A percentile compares a stretch with the other conserved stretches of the same genome.
phyloP scores from a whole-genome alignment of 2,113 vertebrate species.

The Platysteira castanea region DNA sequence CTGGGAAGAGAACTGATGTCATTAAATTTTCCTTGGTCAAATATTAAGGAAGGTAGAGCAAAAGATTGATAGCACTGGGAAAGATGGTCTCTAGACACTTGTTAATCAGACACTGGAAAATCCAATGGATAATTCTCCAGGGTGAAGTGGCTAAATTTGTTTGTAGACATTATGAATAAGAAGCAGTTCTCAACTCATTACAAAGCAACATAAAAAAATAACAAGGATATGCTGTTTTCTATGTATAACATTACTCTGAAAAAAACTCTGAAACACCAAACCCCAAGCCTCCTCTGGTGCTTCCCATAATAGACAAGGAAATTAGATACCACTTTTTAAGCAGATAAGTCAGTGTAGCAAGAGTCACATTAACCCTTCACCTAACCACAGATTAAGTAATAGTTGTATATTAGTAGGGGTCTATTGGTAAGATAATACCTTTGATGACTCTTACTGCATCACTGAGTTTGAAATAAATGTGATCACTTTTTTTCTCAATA shows the following conservation, averaged over 20 bases:
- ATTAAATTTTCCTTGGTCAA: conserved; percentile 47
- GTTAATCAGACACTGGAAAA: conserved; percentile 62
- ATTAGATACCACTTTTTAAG: conserved; percentile 4
- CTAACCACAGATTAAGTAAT: conserved; percentile 8
- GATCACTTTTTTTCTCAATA: not conserved
- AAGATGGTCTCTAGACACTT: conserved; percentile 50
- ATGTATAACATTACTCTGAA: not conserved
- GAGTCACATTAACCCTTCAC: conserved; percentile 21
- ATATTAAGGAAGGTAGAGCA: conserved; percentile 37
- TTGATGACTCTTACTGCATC: not conserved
- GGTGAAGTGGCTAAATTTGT: conserved; percentile 58
- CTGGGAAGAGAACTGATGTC: not conserved
- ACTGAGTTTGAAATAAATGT: not conserved
- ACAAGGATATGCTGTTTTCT: conserved; percentile 6
- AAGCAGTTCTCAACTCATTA: conserved; percentile 47
- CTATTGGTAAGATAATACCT: not conserved
- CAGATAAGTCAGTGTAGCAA: not conserved
- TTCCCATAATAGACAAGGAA: conserved; percentile 6
- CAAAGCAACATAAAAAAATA: conserved; percentile 13
- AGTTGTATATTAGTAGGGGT: not conserved
- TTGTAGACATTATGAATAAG: conserved; percentile 63
- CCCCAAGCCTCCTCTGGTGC: not conserved
- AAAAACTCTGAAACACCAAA: not conserved
- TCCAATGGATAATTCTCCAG: conserved; percentile 41
- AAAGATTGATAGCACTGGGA: conserved; percentile 46